Percentiles rank a stretch among this genome's conserved stretches.
phyloP scores from a whole-genome alignment of 1,140 invertebrate genomes.

The Pomacea maculata region DNA sequence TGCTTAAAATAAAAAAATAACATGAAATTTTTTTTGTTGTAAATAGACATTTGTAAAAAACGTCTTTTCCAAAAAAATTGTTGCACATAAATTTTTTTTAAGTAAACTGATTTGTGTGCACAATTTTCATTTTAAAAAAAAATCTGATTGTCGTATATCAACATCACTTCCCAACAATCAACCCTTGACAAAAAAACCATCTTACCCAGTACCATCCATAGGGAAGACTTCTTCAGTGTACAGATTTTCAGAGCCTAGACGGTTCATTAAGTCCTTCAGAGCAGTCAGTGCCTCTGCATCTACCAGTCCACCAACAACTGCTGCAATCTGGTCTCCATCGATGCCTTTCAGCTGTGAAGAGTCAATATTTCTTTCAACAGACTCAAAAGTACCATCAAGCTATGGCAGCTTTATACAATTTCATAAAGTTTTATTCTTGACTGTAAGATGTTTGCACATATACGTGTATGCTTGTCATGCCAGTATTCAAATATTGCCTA shows the following conservation, averaged over 20 bases:
- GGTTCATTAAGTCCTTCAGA: slow-evolving; percentile 95
- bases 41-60: neutral
- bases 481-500: too few species aligned
- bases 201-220: slow-evolving; percentile 78
- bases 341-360: slow-evolving; percentile 40
- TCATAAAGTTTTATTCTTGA: too few species aligned
- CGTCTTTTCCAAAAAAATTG: too few species aligned
- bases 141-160: neutral
- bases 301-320: slow-evolving; percentile 86
- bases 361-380: too few species aligned
- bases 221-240: slow-evolving; percentile 93
- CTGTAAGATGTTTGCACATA: too few species aligned
- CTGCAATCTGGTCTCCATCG: slow-evolving; percentile 75
- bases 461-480: too few species aligned
- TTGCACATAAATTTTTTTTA: too few species aligned
- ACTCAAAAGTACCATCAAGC: too few species aligned
- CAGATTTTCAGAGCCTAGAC: slow-evolving; percentile 83
- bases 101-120: too few species aligned
- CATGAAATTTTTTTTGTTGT: neutral
- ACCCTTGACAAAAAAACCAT: neutral
- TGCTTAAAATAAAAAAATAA: neutral
- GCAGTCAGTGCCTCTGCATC: slow-evolving; percentile 92
- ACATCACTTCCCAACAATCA: neutral
- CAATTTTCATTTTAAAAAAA: too few species aligned
- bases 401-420: too few species aligned